Conservation (phyloP, 2,113 vertebrate genomes). For the Xyliphius kryptos region DNA sequence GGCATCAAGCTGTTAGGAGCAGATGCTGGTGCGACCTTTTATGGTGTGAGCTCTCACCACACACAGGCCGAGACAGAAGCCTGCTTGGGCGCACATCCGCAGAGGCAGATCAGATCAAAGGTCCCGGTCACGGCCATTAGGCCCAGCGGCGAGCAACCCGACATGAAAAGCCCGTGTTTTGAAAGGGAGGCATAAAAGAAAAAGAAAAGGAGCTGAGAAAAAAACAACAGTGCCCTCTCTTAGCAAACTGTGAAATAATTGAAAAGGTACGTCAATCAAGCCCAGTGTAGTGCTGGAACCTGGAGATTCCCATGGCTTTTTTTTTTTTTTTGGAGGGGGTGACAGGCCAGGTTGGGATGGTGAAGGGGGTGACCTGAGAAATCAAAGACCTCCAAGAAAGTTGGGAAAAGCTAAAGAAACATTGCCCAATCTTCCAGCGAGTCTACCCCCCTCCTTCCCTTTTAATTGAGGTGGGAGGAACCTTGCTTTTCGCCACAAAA, state of each 20-base stretch:
- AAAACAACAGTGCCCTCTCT: slow-evolving; percentile 69
- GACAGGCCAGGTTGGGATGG: slow-evolving; percentile 61
- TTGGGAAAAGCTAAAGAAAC: slow-evolving; percentile 52
- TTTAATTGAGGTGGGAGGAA: slow-evolving; percentile 60
- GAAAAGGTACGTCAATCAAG: slow-evolving; percentile 80
- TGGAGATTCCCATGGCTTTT: slow-evolving; percentile 66
- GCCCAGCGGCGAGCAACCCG: slow-evolving; percentile 59
- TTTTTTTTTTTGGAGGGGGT: slow-evolving; percentile 58
- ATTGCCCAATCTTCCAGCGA: slow-evolving; percentile 53
- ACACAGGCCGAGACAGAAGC: slow-evolving; percentile 52
- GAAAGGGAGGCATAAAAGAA: slow-evolving; percentile 64
- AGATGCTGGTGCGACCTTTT: slow-evolving; percentile 59
- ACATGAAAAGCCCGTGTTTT: slow-evolving; percentile 75
- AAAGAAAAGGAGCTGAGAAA: slow-evolving; percentile 43
- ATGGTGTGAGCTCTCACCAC: slow-evolving; percentile 49
- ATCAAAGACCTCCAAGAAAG: slow-evolving; percentile 60
- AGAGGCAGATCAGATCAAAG: slow-evolving; percentile 73
- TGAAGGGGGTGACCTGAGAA: slow-evolving; percentile 63
- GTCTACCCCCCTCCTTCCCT: slow-evolving; percentile 44
- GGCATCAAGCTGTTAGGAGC: slow-evolving; percentile 60
- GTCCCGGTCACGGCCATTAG: slow-evolving; percentile 74
- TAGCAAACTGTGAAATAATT: slow-evolving; percentile 81
- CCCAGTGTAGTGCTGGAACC: slow-evolving; percentile 60
- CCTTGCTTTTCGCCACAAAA: slow-evolving; percentile 54
- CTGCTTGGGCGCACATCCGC: slow-evolving; percentile 55